Base-by-base conservation (phyloP, 2,797 vertebrate species). In the Gymnopithys bicolor region DNA sequence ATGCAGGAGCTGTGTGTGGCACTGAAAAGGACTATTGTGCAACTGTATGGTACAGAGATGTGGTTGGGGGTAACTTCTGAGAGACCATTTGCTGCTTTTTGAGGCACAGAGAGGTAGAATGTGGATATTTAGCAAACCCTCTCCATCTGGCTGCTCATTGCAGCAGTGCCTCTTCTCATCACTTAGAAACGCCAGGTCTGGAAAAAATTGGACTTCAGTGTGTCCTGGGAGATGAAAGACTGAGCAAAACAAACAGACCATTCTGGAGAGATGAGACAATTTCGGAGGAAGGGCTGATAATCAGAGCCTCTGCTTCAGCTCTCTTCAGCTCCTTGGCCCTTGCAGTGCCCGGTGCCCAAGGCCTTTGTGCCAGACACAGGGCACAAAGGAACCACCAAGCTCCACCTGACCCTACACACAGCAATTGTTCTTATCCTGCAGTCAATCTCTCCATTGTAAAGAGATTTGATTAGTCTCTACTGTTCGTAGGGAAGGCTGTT, bases 371-470 rank as follows among this genome's bases (percentile, higher is more conserved):
- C 78, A 69, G 63, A 12, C 74, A 28, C 4, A 0, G 11, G n/a
- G 17, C 39, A 18, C 0, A 0, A 0, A 48, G 41, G 64, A 67
- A 21, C 32, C 32, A 37, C 19, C 1, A 18, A 22, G 45, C 27
- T 74, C 60, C 73, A 22, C 23, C 71, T 80, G 56, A 49, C 33
- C 28, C 46, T 73, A 2, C 58, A 43, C 63, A 30, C 35, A 80
- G 43, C 23, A 33, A 2, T 0, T 66, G 55, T 19, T 56, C 58
- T n/a, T 11, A 6, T 45, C 16, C 32, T 60, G 21, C 83, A 68
- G 46, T 12, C 53, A 77, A 30, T 30, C 9, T 37, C 11, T 49
- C 33, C 11, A 4, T 8, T 56, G 63, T 21, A 41, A 70, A 77
- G 35, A 3, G 2, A 41, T 35, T 37, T 17, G 39, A 22, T 33